Evolutionary conservation across 2,888 invertebrate genomes (phyloP).

Genomic region (Molorchus minor): DNA sequence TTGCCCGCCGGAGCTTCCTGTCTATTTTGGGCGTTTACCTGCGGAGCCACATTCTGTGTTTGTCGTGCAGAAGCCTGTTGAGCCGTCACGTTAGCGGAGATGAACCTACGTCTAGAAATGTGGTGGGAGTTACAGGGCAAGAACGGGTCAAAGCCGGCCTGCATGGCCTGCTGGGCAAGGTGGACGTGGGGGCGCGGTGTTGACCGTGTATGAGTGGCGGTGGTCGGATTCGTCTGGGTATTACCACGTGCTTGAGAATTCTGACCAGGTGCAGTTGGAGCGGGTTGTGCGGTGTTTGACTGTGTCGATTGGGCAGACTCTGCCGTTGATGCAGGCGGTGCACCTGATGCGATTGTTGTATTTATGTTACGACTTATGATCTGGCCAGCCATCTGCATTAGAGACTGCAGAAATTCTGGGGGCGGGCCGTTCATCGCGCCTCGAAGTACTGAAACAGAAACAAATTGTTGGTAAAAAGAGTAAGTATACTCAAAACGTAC

Average conservation of each 20-base stretch:
- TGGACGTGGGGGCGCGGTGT: slow-evolving; percentile 76
- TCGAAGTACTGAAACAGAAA: slow-evolving; percentile 57
- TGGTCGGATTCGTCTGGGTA: slow-evolving; percentile 75
- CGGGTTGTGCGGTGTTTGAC: slow-evolving; percentile 26
- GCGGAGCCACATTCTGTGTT: neutral
- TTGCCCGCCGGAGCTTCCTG: slow-evolving; percentile 4
- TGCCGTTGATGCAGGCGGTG: slow-evolving; percentile 24
- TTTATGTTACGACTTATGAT: slow-evolving; percentile 55
- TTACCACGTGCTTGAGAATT: slow-evolving; percentile 68
- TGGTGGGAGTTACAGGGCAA: slow-evolving; percentile 79
- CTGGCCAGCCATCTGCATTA: slow-evolving; percentile 66
- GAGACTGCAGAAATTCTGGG: slow-evolving; percentile 66
- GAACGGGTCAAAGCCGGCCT: slow-evolving; percentile 71
- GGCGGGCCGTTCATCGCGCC: slow-evolving; percentile 60
- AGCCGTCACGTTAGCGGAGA: slow-evolving; percentile 25
- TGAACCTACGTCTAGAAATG: slow-evolving; percentile 59
- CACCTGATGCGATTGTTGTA: slow-evolving; percentile 28
- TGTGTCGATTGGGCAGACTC: slow-evolving; percentile 28
- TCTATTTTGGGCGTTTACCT: neutral
- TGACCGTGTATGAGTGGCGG: slow-evolving; percentile 75
- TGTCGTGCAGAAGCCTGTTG: slow-evolving; percentile 12
- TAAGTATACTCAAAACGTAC: no score
- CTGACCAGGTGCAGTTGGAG: slow-evolving; percentile 51
- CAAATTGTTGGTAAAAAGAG: neutral
- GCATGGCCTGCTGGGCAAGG: slow-evolving; percentile 68